phyloP scores from a whole-genome alignment of 1,140 invertebrate genomes.

The Leptoteleia sp. region DNA sequence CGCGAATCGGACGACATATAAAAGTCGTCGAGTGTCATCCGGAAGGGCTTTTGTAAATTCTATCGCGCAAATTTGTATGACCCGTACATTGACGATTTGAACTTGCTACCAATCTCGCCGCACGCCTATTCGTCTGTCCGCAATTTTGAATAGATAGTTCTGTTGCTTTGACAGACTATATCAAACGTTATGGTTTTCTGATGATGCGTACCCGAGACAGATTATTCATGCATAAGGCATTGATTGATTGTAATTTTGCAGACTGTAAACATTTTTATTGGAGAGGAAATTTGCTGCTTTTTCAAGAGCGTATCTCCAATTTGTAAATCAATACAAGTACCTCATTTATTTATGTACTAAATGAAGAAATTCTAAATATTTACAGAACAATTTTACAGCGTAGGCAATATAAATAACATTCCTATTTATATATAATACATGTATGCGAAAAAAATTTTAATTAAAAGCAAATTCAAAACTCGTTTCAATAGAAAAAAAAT shows the following conservation, averaged over 20 bases:
- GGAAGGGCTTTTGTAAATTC: conserved; percentile 5
- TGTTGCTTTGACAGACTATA: conserved; percentile 6
- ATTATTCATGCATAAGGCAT: conserved; percentile 10
- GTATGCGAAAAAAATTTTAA: no score
- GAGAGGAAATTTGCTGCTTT: no score
- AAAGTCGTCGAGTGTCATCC: neutral
- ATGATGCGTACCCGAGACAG: conserved; percentile 10
- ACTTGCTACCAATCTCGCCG: conserved; percentile 3
- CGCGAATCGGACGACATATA: neutral
- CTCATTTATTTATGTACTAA: no score
- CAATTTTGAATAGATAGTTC: conserved; percentile 4
- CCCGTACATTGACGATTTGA: conserved; percentile 5
- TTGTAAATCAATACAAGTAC: no score
- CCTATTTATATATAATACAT: no score
- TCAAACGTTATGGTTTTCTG: conserved; percentile 11
- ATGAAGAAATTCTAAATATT: no score
- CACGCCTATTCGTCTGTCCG: neutral
- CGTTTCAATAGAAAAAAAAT: no score
- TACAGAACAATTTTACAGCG: no score
- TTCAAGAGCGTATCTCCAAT: no score
- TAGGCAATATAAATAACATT: no score
- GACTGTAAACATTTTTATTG: neutral
- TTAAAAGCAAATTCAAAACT: no score
- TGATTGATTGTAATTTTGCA: conserved; percentile 1
- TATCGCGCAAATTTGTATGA: conserved; percentile 5